Evolutionary conservation across 2,888 invertebrate species (phyloP).

Genomic region (Diogma glabrata): DNA sequence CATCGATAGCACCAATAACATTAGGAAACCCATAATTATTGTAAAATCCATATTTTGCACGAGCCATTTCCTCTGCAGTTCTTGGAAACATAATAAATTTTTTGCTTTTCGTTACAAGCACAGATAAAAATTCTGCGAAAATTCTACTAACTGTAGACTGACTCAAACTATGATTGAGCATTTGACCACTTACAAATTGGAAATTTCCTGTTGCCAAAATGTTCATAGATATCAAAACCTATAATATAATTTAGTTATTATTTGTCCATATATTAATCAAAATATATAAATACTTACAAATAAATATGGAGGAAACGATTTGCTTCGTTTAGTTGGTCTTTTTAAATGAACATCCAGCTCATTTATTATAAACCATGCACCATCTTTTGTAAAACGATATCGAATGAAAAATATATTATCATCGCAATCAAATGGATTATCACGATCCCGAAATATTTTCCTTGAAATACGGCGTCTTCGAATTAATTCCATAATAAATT

Average conservation of each 20-base stretch:
- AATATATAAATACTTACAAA: background rate
- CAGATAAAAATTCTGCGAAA: background rate
- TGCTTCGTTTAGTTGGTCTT: background rate
- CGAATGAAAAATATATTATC: background rate
- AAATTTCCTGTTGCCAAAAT: background rate
- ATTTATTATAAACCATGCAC: background rate
- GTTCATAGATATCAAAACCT: background rate
- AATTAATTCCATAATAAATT: too few relatives aligned
- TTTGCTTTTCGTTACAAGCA: background rate
- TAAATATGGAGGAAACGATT: background rate
- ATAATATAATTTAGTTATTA: background rate
- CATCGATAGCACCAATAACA: background rate
- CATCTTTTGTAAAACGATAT: background rate
- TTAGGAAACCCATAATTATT: background rate
- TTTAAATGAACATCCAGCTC: background rate
- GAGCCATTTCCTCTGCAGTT: background rate
- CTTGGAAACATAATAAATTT: slow-evolving; percentile 3
- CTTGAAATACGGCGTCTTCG: background rate
- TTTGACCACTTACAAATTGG: background rate
- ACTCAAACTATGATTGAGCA: background rate
- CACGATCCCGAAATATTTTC: background rate
- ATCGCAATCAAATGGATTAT: slow-evolving; percentile 3
- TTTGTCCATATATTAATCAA: too few relatives aligned
- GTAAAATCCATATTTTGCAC: background rate
- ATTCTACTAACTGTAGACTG: slow-evolving; percentile 2